Percentiles rank a stretch among this genome's conserved stretches.
Conservation (phyloP, 2,797 vertebrate genomes). For the Ctenopoma multispine region DNA sequence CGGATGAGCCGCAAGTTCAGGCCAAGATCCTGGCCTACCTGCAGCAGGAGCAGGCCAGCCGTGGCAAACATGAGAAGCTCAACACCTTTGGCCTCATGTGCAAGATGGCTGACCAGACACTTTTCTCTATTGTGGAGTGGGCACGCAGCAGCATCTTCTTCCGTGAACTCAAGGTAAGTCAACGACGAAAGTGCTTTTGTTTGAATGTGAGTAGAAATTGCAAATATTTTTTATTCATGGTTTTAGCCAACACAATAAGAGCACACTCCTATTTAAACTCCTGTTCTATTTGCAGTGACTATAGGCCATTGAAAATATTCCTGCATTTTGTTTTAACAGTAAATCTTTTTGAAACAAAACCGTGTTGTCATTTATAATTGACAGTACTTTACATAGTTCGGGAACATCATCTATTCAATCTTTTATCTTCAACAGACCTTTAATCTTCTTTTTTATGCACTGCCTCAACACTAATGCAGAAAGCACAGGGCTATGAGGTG, state of each 20-base stretch:
- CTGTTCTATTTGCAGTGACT: constrained; percentile 23
- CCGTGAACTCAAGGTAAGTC: constrained; percentile 95
- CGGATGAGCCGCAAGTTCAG: constrained; percentile 97
- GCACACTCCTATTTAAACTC: constrained; percentile 1
- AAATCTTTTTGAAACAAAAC: constrained; percentile 61
- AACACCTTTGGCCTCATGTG: constrained; percentile 99
- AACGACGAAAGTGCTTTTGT: neutral
- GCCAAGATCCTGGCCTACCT: constrained; percentile 94
- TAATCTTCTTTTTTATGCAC: constrained; percentile 66
- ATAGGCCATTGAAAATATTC: constrained; percentile 42
- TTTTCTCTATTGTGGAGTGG: constrained; percentile 99
- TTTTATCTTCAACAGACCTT: constrained; percentile 64
- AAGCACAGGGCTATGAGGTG: constrained; percentile 26
- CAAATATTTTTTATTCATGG: neutral
- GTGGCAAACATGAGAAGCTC: constrained; percentile 96
- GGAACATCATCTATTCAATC: constrained; percentile 52
- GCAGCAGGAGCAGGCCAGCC: constrained; percentile 96
- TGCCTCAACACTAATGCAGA: constrained; percentile 63
- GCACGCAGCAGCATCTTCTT: constrained; percentile 99
- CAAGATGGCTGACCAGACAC: constrained; percentile 99
- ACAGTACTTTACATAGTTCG: constrained; percentile 53
- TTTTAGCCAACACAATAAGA: constrained; percentile 1
- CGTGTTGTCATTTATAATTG: constrained; percentile 56
- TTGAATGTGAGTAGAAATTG: neutral
- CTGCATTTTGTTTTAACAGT: constrained; percentile 46